Conservation (phyloP, 1,140 invertebrate genomes). For the Hestina assimilis region DNA sequence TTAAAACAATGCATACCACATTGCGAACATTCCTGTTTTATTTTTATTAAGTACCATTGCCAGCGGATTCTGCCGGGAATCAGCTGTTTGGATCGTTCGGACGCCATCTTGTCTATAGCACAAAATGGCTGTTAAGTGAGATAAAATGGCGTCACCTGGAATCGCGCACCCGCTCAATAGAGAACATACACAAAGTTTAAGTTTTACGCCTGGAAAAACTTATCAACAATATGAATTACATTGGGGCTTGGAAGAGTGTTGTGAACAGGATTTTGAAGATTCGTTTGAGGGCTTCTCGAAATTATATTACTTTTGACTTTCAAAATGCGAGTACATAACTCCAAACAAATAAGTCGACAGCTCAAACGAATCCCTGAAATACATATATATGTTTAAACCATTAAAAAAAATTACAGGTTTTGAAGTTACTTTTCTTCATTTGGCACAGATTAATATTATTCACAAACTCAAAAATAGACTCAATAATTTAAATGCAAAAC, state of each 20-base stretch:
- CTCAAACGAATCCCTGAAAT: background rate
- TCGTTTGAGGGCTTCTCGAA: background rate
- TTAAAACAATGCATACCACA: constrained; percentile 48
- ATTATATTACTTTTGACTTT: background rate
- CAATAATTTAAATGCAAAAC: background rate
- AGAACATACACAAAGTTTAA: constrained; percentile 35
- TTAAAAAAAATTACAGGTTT: too few species aligned
- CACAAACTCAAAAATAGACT: too few species aligned
- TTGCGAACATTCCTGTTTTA: constrained; percentile 62
- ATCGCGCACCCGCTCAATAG: constrained; percentile 32
- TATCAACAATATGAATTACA: constrained; percentile 19
- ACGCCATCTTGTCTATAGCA: constrained; percentile 40
- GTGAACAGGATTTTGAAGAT: constrained; percentile 23
- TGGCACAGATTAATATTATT: background rate
- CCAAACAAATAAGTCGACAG: too few species aligned
- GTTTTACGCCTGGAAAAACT: constrained; percentile 30
- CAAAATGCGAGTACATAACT: too few species aligned
- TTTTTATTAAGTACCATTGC: constrained; percentile 42
- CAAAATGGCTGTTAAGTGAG: constrained; percentile 37
- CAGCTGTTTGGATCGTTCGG: constrained; percentile 61
- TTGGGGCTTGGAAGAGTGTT: constrained; percentile 46
- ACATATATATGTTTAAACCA: too few species aligned
- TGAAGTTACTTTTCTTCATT: background rate
- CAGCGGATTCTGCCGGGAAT: constrained; percentile 55
- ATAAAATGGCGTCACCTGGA: constrained; percentile 42